These are phyloP conservation scores for Stegana nigrithorax DNA, from an alignment of 2,888 invertebrate genomes.

Conservation along the genomic window DNA sequence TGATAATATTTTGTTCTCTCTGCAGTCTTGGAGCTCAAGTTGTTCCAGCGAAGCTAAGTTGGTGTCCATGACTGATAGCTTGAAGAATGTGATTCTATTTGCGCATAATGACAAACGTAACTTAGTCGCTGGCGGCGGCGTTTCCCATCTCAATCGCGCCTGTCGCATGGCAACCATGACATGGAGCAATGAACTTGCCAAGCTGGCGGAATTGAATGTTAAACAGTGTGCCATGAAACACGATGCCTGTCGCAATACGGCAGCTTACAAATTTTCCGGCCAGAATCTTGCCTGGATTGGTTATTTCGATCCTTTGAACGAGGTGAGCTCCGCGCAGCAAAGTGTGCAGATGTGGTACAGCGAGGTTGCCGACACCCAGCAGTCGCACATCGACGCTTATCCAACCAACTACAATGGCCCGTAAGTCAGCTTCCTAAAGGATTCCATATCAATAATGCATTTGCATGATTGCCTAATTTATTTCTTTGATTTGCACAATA, in stretches of 20 bases:
- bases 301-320: conserved; percentile 30
- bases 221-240: conserved; percentile 47
- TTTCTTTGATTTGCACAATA: too few species aligned
- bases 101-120: conserved; percentile 43
- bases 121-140: conserved; percentile 41
- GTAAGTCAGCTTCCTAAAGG: conserved; percentile 29
- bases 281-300: conserved; percentile 52
- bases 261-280: conserved; percentile 45
- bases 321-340: background rate
- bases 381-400: conserved; percentile 38
- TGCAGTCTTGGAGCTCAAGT: conserved; percentile 36
- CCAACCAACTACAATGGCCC: conserved; percentile 42
- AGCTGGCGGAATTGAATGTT: conserved; percentile 50
- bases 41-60: conserved; percentile 37
- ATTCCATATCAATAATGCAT: too few species aligned
- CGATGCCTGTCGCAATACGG: conserved; percentile 54
- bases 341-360: conserved; percentile 51
- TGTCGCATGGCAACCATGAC: conserved; percentile 53
- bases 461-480: too few species aligned
- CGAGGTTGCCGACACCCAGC: conserved; percentile 37
- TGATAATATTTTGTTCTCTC: too few species aligned
- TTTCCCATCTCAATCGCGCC: conserved; percentile 38
- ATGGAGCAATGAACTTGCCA: conserved; percentile 53
- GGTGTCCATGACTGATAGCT: conserved; percentile 16
- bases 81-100: conserved; percentile 33